Conservation (phyloP, 2,797 vertebrate genomes). For the Sebastes steindachneri region DNA sequence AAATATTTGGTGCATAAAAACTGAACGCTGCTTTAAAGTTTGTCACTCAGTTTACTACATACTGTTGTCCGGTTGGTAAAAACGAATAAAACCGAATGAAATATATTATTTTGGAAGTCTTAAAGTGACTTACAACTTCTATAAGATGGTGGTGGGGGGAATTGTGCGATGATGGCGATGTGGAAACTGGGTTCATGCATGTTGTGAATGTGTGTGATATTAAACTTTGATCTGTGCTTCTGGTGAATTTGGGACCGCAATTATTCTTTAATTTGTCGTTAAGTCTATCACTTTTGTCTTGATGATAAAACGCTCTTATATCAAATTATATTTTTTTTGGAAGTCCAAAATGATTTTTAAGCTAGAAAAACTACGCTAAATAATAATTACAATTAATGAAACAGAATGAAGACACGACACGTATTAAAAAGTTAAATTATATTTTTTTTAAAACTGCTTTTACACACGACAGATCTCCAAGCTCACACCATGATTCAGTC, state of each 20-base stretch:
- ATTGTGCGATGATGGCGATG: background rate
- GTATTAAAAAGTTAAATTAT: background rate
- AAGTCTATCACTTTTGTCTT: background rate
- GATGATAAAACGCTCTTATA: background rate
- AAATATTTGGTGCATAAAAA: no score
- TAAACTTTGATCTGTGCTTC: background rate
- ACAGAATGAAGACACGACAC: background rate
- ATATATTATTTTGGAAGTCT: background rate
- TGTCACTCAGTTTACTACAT: background rate
- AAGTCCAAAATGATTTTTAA: background rate
- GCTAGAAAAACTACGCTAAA: background rate
- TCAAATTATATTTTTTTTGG: background rate
- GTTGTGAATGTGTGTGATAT: background rate
- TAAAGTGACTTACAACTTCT: background rate
- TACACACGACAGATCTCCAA: background rate
- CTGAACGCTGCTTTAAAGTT: background rate
- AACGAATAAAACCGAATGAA: background rate
- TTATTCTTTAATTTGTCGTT: background rate
- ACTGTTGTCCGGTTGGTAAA: background rate
- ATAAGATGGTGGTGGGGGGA: no score
- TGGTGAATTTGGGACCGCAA: background rate
- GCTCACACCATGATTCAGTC: background rate
- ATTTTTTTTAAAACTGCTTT: background rate
- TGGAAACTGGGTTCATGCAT: background rate
- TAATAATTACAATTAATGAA: background rate